Base-by-base conservation (phyloP, 2,797 vertebrate species). In the Malurus splendens region DNA sequence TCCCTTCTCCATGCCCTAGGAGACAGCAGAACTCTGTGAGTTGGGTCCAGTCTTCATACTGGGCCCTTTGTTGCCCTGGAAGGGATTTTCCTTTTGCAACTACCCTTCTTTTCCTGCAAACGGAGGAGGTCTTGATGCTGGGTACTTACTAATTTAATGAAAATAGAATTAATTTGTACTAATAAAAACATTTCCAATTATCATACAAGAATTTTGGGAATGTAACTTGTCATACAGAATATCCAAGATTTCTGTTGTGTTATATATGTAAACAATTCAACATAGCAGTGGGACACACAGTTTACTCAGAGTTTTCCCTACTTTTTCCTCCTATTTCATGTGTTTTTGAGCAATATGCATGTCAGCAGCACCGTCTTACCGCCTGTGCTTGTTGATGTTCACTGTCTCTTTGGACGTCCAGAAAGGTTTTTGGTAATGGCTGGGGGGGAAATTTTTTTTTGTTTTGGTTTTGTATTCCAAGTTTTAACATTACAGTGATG, bases 261-360 rank as follows among this genome's bases (percentile, higher is more conserved):
- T 68, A 7, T 15, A 13, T 33, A 8, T 5, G 3, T 25, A 68
- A 70, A 18, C 3, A 18, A 8, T 51, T 61, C 3, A 47, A 44
- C 5, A 36, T 28, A 48, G 5, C 7, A 27, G 2, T 22, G 20
- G 8, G 22, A n/a, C 9, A 33, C 47, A 33, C 1, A 38, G 2
- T 3, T 23, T 80, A 4, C 12, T 13, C 23, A 44, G 18, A 44
- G 9, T 45, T 84, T 77, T 90, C 28, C 18, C 1, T 6, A 17
- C 4, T 24, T 50, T 65, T 38, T 56, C 5, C 60, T 68, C 19
- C 22, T 36, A 14, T 78, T 67, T 44, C 13, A 19, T 8, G 14
- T 48, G 4, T 32, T 80, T 77, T 56, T 81, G 25, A 68, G 27
- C 8, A 52, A 38, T 30, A 45, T 1, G 1, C 3, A 7, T 10